Base-by-base conservation (phyloP, 2,113 vertebrate genomes). In the Thamnaconus septentrionalis region DNA sequence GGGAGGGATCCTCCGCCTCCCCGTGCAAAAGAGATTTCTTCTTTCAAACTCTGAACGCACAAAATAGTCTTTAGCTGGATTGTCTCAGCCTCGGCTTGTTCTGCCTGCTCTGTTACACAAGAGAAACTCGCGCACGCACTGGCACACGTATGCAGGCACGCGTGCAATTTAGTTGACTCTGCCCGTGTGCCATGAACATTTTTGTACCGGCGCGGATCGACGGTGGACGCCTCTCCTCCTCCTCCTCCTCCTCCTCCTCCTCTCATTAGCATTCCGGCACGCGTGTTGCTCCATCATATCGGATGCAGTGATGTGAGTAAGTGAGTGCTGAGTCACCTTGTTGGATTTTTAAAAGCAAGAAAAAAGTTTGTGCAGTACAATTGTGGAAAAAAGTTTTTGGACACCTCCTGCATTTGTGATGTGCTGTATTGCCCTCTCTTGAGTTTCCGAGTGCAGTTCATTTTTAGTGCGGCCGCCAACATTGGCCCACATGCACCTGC, bases 121-220 rank as follows among this genome's bases (percentile, higher is more conserved):
- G 66, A 72, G 55, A 51, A 44, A 66, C 18, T 31, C 18, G 18
- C 18, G 18, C 18, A 31, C 18, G 18, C 18, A 31, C 18, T 31
- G 1, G 57, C 59, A 66, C 5, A 64, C 44, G 46, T 31, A 31
- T 31, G 18, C 18, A 31, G 18, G 18, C 18, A 31, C 18, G 18
- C 18, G 31, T 31, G 48, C 71, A 56, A 56, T 8, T 73, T 56
- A 54, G 75, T 83, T 53, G 53, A 10, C 48, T 61, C 42, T 8
- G 57, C 64, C 79, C 67, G 51, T 41, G 11, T 84, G 74, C 85
- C 85, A 85, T 39, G 41, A 58, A 60, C 61, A 69, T 61, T 55
- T 66, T 64, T 45, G 55, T 31, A 31, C 18, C 18, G 18, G 18
- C 18, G 18, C 18, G 18, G 18, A 31, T 31, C 2, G 18, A 31